Evolutionary conservation across 2,113 vertebrate genomes (phyloP), one percentile per base, ranked within the genome.

Genomic region (Xenus cinereus): DNA sequence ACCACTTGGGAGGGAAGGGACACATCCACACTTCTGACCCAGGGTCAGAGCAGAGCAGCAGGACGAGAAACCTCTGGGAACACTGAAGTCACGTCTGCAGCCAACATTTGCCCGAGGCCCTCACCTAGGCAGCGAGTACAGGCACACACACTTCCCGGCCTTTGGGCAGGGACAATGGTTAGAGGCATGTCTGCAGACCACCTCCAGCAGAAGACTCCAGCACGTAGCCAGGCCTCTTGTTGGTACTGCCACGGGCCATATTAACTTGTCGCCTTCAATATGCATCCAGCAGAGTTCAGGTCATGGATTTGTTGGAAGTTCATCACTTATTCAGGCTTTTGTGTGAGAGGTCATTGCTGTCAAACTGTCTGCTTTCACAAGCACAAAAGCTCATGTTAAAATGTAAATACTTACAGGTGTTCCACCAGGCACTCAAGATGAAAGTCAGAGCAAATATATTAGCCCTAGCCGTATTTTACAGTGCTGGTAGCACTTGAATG

Each of bases 331-430:
- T 96, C 94, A 95, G 87, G 87, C 95, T 97, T 97, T 97, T 95
- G 95, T 95, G 95, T 1, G 21, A 96, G 89, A 92, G 97, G 95
- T 94, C 97, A 96, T 19, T 85, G 96, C 91, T 95, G 94, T 95
- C 96, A 97, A 96, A 97, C 78, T 67, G 80, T 92, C 94, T 95
- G 89, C 96, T 96, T 97, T 97, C 95, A 96, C 50, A 54, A 92
- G 94, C 94, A 96, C 94, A 97, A 97, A 97, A 94, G 95, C 96
- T 87, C 81, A 80, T 92, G 95, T 92, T 94, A 94, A 94, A 96
- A 95, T 95, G 95, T 95, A 97, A 97, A 97, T 95, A 97, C 93
- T 95, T 95, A 97, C 89, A 97, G 96, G 93, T 97, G 91, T 97
- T 97, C 89, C 91, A 97, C 93, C 87, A 92, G 62, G 81, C 96